phyloP scores from a whole-genome alignment of 2,113 vertebrate species.

The Trichechus manatus region DNA sequence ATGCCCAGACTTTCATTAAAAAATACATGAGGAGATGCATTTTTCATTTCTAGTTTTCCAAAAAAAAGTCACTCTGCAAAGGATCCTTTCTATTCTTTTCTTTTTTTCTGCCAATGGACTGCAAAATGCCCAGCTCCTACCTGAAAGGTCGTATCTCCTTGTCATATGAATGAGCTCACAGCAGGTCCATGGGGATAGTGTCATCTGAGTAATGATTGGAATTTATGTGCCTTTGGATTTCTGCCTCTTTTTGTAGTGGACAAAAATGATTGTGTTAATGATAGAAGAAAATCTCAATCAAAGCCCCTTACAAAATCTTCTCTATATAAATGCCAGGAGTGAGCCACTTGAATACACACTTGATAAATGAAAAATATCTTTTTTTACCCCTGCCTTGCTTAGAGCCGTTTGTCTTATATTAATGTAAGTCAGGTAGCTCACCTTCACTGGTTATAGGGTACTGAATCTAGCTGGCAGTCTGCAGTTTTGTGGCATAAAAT shows the following conservation, averaged over 20 bases:
- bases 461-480: conserved; percentile 55
- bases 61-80: conserved; percentile 45
- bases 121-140: conserved; percentile 62
- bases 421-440: conserved; percentile 14
- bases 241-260: conserved; percentile 44
- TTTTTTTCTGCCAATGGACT: conserved; percentile 44
- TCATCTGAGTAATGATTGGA: conserved; percentile 67
- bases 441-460: neutral
- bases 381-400: conserved; percentile 21
- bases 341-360: conserved; percentile 27
- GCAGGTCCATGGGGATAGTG: conserved; percentile 60
- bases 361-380: conserved; percentile 26
- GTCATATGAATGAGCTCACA: conserved; percentile 69
- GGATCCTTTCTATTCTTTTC: conserved; percentile 53
- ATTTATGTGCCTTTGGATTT: conserved; percentile 67
- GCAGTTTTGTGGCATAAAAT: conserved; percentile 47
- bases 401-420: conserved; percentile 48
- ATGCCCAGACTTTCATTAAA: conserved; percentile 59
- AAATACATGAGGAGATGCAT: conserved; percentile 62
- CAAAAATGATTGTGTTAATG: conserved; percentile 68
- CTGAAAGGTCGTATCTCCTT: conserved; percentile 66
- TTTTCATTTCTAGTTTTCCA: conserved; percentile 65
- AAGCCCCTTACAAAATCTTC: conserved; percentile 43
- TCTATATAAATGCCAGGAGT: conserved; percentile 56
- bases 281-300: neutral